A percentile compares a stretch with the other conserved stretches of the same genome.
These are phyloP conservation scores for Amyelois transitella DNA, from an alignment of 1,140 invertebrate species.

Conservation along the genomic window DNA sequence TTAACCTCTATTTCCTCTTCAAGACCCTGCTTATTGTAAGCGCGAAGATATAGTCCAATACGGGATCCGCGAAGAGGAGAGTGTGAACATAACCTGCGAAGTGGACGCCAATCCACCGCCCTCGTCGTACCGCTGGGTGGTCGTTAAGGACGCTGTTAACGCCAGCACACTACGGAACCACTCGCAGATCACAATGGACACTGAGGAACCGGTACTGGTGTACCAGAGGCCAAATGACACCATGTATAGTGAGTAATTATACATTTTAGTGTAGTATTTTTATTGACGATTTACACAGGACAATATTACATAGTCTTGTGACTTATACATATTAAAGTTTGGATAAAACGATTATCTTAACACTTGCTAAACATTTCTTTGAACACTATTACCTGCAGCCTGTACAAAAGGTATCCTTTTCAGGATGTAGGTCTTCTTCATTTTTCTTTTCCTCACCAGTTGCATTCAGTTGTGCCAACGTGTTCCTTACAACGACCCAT, in stretches of 20 bases:
- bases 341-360: too few relatives aligned
- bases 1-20: constrained; percentile 6
- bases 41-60: constrained; percentile 41
- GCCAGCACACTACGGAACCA: constrained; percentile 24
- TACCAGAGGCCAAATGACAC: constrained; percentile 47
- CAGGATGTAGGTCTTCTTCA: too few relatives aligned
- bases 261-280: too few relatives aligned
- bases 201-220: constrained; percentile 26
- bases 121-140: constrained; percentile 43
- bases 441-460: too few relatives aligned
- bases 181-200: constrained; percentile 36
- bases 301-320: too few relatives aligned
- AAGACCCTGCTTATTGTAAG: constrained; percentile 52
- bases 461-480: too few relatives aligned
- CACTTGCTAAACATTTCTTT: too few relatives aligned
- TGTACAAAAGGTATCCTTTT: too few relatives aligned
- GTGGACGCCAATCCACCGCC: constrained; percentile 46
- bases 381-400: too few relatives aligned
- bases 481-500: too few relatives aligned
- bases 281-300: too few relatives aligned
- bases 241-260: constrained; percentile 32
- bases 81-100: constrained; percentile 50
- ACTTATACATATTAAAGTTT: too few relatives aligned
- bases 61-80: constrained; percentile 44
- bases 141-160: constrained; percentile 39